Conservation (phyloP, 2,113 vertebrate genomes). For the Lanius collurio region DNA sequence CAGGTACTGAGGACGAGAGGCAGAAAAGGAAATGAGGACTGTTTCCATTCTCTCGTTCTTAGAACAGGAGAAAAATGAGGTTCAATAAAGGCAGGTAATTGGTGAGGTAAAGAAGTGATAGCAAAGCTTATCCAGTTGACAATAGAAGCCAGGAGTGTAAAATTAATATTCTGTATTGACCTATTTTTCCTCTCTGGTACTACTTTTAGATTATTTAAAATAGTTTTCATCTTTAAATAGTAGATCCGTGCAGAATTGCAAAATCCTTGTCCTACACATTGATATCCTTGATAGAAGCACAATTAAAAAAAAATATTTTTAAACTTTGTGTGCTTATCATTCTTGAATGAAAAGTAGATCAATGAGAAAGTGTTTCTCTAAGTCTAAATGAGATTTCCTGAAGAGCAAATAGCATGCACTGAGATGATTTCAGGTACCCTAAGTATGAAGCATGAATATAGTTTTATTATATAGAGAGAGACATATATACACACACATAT, state of each 20-base stretch:
- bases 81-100: neutral
- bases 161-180: slow-evolving; percentile 46
- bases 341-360: slow-evolving; percentile 1
- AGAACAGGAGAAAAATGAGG: neutral
- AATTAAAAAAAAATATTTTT: slow-evolving; percentile 46
- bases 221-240: slow-evolving; percentile 48
- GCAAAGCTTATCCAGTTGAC: neutral
- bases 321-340: neutral
- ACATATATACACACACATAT: too few species aligned
- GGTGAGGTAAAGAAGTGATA: neutral
- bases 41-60: neutral
- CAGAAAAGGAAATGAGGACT: neutral
- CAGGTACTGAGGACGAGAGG: neutral
- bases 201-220: slow-evolving; percentile 49
- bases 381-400: neutral
- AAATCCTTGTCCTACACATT: slow-evolving; percentile 1
- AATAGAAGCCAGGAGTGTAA: neutral
- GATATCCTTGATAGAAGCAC: slow-evolving; percentile 19
- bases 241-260: neutral
- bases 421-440: neutral
- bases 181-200: slow-evolving; percentile 9
- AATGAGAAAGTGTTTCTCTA: neutral
- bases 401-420: neutral
- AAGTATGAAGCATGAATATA: neutral
- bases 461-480: neutral